Evolutionary conservation across 2,113 vertebrate species (phyloP).

Genomic region (Diadophis punctatus): DNA sequence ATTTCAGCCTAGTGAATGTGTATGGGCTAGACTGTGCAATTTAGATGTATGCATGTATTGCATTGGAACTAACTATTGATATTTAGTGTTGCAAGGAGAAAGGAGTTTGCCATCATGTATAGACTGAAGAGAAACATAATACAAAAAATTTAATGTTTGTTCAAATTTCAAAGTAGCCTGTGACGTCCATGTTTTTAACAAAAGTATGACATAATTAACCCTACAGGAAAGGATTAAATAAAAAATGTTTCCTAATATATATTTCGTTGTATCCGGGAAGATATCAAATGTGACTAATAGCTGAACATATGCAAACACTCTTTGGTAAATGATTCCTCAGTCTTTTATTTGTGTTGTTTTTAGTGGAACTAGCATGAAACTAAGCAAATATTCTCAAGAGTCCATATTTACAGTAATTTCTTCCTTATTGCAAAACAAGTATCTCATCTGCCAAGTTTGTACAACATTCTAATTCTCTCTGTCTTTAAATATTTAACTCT

Average conservation of each 20-base stretch:
- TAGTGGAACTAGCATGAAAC: not conserved
- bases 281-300: not conserved
- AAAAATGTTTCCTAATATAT: not conserved
- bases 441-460: not conserved
- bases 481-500: not conserved
- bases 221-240: not conserved
- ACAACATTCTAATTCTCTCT: not conserved
- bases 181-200: not conserved
- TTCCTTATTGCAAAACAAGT: not conserved
- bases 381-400: not conserved
- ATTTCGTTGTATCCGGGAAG: not conserved
- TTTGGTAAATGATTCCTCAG: not conserved
- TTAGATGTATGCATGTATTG: not conserved
- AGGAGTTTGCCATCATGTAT: not conserved
- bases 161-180: not conserved
- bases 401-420: not conserved
- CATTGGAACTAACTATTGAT: not conserved
- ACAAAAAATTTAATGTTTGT: not conserved
- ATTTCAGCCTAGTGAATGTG: not conserved
- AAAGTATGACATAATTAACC: not conserved
- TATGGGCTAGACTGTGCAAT: too few species aligned
- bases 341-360: not conserved
- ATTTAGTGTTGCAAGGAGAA: not conserved
- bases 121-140: not conserved
- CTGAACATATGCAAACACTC: not conserved